phyloP scores from a whole-genome alignment of 2,888 invertebrate species.

The Congeria kusceri region DNA sequence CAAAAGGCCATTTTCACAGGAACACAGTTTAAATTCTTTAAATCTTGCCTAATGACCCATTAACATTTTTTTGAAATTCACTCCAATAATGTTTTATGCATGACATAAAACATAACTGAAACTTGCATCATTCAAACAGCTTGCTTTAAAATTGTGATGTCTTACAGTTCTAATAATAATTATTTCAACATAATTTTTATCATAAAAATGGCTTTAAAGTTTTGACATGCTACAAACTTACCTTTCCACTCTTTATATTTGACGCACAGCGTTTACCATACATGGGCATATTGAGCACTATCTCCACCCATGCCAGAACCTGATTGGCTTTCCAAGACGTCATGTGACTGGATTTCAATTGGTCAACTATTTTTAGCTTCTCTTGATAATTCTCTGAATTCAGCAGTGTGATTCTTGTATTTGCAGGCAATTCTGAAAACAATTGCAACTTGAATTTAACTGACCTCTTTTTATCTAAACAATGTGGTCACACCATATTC shows the following conservation, averaged over 20 bases:
- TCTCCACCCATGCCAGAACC: slow-evolving; percentile 97
- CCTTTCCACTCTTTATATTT: slow-evolving; percentile 98
- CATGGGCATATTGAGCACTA: slow-evolving; percentile 97
- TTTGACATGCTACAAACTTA: slow-evolving; percentile 80
- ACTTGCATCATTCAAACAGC: too few relatives aligned
- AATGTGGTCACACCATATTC: too few relatives aligned
- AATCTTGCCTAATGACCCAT: too few relatives aligned
- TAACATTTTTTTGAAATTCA: too few relatives aligned
- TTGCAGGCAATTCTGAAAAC: slow-evolving; percentile 70
- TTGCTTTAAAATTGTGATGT: too few relatives aligned
- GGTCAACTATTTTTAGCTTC: slow-evolving; percentile 91
- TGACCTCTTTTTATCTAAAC: too few relatives aligned
- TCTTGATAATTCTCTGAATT: slow-evolving; percentile 83
- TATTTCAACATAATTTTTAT: background rate
- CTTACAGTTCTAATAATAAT: too few relatives aligned
- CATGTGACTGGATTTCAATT: slow-evolving; percentile 92
- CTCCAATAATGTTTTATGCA: too few relatives aligned
- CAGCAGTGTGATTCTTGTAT: slow-evolving; percentile 74
- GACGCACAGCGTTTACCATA: slow-evolving; percentile 95
- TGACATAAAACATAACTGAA: too few relatives aligned
- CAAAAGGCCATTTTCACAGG: too few relatives aligned
- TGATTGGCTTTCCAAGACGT: slow-evolving; percentile 96
- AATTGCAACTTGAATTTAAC: background rate
- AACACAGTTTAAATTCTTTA: too few relatives aligned
- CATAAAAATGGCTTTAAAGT: too few relatives aligned